Evolutionary conservation across 2,888 invertebrate genomes (phyloP), one percentile per base, ranked within the genome.

Genomic region (Noctua janthe): DNA sequence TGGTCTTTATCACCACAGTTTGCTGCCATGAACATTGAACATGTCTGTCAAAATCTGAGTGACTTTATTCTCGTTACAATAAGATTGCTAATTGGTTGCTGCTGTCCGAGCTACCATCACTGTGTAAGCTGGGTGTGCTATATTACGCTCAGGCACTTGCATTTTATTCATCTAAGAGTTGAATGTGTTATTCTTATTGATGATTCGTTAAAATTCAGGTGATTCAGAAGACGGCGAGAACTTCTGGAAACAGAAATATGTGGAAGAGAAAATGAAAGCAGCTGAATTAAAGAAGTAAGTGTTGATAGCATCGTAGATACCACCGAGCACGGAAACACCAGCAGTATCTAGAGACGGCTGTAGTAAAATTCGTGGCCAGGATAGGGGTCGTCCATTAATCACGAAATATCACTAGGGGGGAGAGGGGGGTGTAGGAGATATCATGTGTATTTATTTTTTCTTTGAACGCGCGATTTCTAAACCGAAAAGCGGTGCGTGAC

Each of bases 161-260:
- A 23, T 56, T 54, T 23, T 17, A 39, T 2, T 17, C 13, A 59
- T 54, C 62, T 15, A 8, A 10, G 1, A 6, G 8, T 39, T 51
- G 10, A 8, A 70, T 72, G 7, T 0, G 11, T n/a, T 0, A 59
- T 43, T 29, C 5, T 69, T 23, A 72, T 59, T 56, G 5, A 49
- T n/a, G 1, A 2, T 62, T 71, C 35, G 1, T 29, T 66, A 39
- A 71, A 10, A 62, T 87, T 91, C 43, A 96, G 96, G 92, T 83
- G 94, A 94, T 6, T 92, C 93, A 1, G 95, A 95, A 20, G 82
- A 87, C n/a, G 92, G 93, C 43, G 92, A 94, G 23, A 90, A 91
- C 0, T 94, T 92, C 82, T 97, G 97, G 97, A 95, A 94, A 88
- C 84, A 91, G 6, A 97, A 96, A 90, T 97, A 96, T 90, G 92